phyloP scores from a whole-genome alignment of 2,888 invertebrate species.

The Andrena fulva region DNA sequence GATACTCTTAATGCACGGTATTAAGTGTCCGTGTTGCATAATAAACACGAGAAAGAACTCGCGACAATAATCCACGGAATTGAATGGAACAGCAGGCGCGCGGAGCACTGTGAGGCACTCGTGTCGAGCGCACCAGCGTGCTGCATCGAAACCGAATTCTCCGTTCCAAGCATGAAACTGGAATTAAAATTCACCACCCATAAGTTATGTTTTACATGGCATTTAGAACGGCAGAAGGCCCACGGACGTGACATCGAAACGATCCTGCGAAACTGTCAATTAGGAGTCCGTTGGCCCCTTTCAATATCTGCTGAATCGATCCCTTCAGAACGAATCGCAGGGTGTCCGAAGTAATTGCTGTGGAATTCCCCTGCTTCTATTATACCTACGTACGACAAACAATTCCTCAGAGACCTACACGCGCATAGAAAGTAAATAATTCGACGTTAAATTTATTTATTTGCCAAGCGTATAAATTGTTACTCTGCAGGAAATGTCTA shows the following conservation, averaged over 20 bases:
- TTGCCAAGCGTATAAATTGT: too few relatives aligned
- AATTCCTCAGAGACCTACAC: neutral
- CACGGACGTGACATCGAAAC: conserved; percentile 50
- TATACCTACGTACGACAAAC: conserved; percentile 34
- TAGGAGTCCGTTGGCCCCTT: conserved; percentile 70
- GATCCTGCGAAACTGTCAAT: conserved; percentile 76
- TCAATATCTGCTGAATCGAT: conserved; percentile 81
- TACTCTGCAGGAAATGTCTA: too few relatives aligned
- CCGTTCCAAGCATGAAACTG: conserved; percentile 44
- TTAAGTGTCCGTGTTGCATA: conserved; percentile 65
- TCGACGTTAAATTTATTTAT: neutral
- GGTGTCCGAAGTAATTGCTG: conserved; percentile 75
- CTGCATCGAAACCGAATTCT: conserved; percentile 40
- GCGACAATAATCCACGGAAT: conserved; percentile 68
- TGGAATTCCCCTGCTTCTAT: conserved; percentile 23
- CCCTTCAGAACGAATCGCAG: conserved; percentile 71
- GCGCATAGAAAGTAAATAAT: neutral
- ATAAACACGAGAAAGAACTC: conserved; percentile 54
- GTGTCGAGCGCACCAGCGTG: conserved; percentile 18
- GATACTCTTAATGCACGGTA: conserved; percentile 46
- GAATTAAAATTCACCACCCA: neutral
- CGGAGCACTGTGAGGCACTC: conserved; percentile 62
- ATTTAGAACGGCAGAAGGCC: conserved; percentile 48
- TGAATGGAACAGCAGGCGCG: conserved; percentile 76
- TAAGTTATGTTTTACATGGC: conserved; percentile 37